Base-by-base conservation (phyloP, 2,113 vertebrate genomes). In the Caranx ignobilis region DNA sequence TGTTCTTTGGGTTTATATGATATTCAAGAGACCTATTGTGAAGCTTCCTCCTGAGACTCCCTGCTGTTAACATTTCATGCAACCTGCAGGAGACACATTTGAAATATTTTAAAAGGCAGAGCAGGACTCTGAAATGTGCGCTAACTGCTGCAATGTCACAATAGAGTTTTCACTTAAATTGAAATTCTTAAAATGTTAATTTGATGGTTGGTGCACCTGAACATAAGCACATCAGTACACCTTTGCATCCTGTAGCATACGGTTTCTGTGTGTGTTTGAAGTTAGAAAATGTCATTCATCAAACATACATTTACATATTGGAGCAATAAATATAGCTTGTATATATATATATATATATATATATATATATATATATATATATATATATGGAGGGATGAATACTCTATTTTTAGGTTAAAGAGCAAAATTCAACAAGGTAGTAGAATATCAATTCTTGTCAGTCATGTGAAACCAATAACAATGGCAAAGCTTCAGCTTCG, bases 31-130 rank as follows among this genome's bases (percentile, higher is more conserved):
- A 79, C 47, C 63, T 34, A 13, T 64, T 71, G 26, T 45, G 32
- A 19, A 52, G 70, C 79, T 84, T 79, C n/a, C 81, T 79, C 65
- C 7, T 0, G 72, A 78, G 76, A 79, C 34, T 68, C 73, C 34
- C 48, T 80, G 56, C 62, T 69, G 60, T 89, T 84, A 87, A 88
- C 80, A 74, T 90, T 90, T 90, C 19, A 81, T 80, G 55, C 43
- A 86, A 83, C 86, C 81, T 87, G 79, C 76, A 72, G 37, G 55
- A 78, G 47, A 84, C 70, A n/a, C 52, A 69, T 87, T 71, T 80
- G 43, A 74, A 62, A 72, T 55, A 26, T 41, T 61, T 86, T 82
- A 50, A 81, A 75, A 83, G 72, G 71, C 74, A 79, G 52, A 75
- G 55, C n/a, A 41, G 77, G 21, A 32, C 71, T 63, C 6, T 85